Base-by-base conservation (phyloP, 2,797 vertebrate genomes). In the Harpagifer antarcticus region DNA sequence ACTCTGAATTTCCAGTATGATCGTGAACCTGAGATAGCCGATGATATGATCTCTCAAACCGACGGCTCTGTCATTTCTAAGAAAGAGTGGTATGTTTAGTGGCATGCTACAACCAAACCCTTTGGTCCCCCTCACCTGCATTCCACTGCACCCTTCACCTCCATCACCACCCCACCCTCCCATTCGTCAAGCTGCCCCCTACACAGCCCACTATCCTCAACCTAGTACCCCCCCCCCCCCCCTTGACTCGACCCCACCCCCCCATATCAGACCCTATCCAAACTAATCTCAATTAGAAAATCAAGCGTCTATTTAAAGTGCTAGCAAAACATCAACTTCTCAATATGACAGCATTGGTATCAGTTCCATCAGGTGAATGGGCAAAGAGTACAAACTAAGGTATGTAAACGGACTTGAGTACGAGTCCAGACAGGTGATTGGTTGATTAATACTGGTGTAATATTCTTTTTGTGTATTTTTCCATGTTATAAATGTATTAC, bases 51-150 rank as follows among this genome's bases (percentile, higher is more conserved):
- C 82, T 99, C 98, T 87, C 98, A 99, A 94, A 99, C 96, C 81
- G 98, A 99, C 68, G 98, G 98, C 88, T 99, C 98, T 78, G 98
- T 99, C 92, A 99, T 99, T 96, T 99, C 98, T 93, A 99, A 99
- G 97, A 99, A 99, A 94, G 98, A 99, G 96, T 99, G 98, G 98
- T 99, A 99, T 23, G 98, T 99, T 95, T 99, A 98, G 95, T 82
- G 91, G 90, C 92, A 82, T 89, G 90, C 66, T 59, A 61, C 86
- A 52, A 82, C 79, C 90, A 90, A 84, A 85, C 76, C 85, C 79
- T 72, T 40, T 74, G 61, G 73, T 72, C 84, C 64, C 69, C 75
- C 68, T 73, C 83, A 82, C 86, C 71, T 74, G 75, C 83, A 88
- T 90, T 83, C 74, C 83, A 90, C 83, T 68, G 64, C 84, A 86